phyloP scores from a whole-genome alignment of 2,797 vertebrate genomes.

The Anniella stebbinsi region DNA sequence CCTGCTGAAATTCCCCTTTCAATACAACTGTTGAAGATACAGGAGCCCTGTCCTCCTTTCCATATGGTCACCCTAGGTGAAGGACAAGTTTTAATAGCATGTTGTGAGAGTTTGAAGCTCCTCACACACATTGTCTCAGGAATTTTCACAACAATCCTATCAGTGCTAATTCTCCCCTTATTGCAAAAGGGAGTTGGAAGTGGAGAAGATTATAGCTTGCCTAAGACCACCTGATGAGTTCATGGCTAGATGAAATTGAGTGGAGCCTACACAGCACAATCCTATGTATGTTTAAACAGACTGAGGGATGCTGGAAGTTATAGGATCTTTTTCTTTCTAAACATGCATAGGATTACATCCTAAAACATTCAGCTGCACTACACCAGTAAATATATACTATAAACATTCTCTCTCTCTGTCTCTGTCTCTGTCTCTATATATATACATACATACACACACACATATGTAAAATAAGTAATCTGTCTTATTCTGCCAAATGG shows the following conservation, averaged over 20 bases:
- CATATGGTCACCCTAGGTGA: too few relatives aligned
- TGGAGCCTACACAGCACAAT: background rate
- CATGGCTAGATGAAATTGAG: background rate
- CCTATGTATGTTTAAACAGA: too few relatives aligned
- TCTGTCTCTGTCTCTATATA: too few relatives aligned
- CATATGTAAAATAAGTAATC: too few relatives aligned
- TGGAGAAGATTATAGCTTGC: too few relatives aligned
- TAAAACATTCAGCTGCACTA: background rate
- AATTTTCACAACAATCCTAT: background rate
- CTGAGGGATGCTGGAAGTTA: too few relatives aligned
- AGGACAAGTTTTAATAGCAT: background rate
- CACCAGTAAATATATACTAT: background rate
- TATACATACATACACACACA: too few relatives aligned
- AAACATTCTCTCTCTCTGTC: background rate
- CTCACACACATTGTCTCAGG: background rate
- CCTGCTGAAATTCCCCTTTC: too few relatives aligned
- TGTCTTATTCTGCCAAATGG: background rate
- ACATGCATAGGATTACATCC: too few relatives aligned
- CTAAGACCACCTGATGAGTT: background rate
- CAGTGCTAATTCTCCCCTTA: background rate
- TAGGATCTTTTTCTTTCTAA: too few relatives aligned
- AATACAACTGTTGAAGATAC: too few relatives aligned
- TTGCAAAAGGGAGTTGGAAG: background rate
- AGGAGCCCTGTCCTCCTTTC: too few relatives aligned
- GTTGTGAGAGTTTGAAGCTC: background rate